Conservation (phyloP, 2,888 invertebrate species). For the Lithophane ornitopus region DNA sequence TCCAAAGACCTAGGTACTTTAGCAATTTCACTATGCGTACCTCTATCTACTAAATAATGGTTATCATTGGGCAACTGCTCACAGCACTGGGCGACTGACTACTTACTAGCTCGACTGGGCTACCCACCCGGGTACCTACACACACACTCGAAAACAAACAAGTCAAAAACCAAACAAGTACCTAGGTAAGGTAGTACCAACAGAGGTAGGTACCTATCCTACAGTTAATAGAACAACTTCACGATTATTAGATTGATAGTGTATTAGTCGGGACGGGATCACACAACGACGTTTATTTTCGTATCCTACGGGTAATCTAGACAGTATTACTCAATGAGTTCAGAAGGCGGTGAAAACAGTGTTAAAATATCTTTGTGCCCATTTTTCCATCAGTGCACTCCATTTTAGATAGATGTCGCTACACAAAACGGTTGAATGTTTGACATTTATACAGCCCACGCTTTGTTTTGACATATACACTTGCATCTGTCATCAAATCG, state of each 20-base stretch:
- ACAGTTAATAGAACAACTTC: background rate
- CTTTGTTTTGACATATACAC: conserved; percentile 88
- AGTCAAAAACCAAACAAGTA: background rate
- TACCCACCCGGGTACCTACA: background rate
- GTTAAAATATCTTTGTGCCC: conserved; percentile 68
- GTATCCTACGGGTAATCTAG: conserved; percentile 47
- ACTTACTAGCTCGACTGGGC: conserved; percentile 10
- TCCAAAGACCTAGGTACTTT: background rate
- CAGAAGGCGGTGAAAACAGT: conserved; percentile 60
- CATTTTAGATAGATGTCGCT: conserved; percentile 77
- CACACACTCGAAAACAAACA: conserved; percentile 4
- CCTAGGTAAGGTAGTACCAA: too few relatives aligned
- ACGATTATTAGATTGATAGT: conserved; percentile 19
- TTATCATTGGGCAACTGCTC: background rate
- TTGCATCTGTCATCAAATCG: conserved; percentile 83
- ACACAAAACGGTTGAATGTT: conserved; percentile 76
- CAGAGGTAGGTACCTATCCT: too few relatives aligned
- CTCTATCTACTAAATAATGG: too few relatives aligned
- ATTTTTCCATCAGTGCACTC: conserved; percentile 61
- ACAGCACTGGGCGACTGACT: too few relatives aligned
- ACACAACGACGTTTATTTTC: conserved; percentile 52
- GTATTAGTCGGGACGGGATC: conserved; percentile 27
- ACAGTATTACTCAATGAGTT: conserved; percentile 62
- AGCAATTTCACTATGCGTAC: background rate
- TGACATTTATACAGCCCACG: conserved; percentile 86